These are phyloP conservation scores for Shargacucullia verbasci DNA, from an alignment of 2,888 invertebrate genomes.

Conservation along the genomic window DNA sequence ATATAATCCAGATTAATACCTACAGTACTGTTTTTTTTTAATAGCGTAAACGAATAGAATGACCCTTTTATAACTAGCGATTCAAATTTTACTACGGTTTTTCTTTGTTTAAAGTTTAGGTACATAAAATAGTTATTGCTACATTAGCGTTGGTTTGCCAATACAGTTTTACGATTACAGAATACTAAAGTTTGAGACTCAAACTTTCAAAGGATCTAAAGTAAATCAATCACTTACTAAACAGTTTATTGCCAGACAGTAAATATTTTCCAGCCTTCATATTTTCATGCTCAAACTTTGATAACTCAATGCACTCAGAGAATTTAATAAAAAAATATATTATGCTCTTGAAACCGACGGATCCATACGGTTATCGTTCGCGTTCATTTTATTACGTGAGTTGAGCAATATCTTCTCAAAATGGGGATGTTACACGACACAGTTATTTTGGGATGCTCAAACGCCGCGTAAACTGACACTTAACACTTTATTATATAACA, in stretches of 20 bases:
- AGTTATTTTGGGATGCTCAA: slow-evolving; percentile 64
- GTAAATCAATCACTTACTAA: slow-evolving; percentile 10
- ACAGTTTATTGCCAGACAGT: slow-evolving; percentile 9
- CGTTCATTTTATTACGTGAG: slow-evolving; percentile 68
- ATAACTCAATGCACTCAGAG: slow-evolving; percentile 32
- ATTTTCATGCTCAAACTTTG: slow-evolving; percentile 10
- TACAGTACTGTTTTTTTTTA: too few species aligned
- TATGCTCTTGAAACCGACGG: slow-evolving; percentile 8
- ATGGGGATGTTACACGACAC: slow-evolving; percentile 61
- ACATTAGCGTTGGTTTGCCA: too few species aligned
- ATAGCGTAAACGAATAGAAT: too few species aligned
- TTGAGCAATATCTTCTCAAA: slow-evolving; percentile 58
- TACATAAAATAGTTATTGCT: too few species aligned
- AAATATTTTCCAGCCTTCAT: slow-evolving; percentile 9
- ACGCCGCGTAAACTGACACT: slow-evolving; percentile 63
- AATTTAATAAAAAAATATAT: slow-evolving; percentile 36
- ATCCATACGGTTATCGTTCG: slow-evolving; percentile 28
- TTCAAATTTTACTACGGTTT: too few species aligned
- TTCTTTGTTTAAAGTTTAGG: too few species aligned
- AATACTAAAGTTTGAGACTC: background rate
- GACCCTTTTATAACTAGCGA: too few species aligned
- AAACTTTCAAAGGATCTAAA: background rate
- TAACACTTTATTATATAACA: slow-evolving; percentile 66
- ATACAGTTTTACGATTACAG: too few species aligned
- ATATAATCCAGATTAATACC: too few species aligned